Base-by-base conservation (phyloP, 2,113 vertebrate species). In the Jacana jacana region DNA sequence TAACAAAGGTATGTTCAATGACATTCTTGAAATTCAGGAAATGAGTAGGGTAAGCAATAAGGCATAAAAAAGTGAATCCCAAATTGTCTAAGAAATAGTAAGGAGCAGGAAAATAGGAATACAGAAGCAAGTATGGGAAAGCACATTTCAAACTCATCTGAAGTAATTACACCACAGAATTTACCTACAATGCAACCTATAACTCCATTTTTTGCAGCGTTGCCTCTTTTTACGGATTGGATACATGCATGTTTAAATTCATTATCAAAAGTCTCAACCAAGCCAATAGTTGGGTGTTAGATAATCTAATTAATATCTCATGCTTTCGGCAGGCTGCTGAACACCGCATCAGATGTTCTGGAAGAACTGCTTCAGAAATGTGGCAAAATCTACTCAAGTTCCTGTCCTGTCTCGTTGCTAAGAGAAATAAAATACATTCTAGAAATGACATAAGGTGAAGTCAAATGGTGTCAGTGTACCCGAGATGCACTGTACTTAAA, bases 121-220 rank as follows among this genome's bases (percentile, higher is more conserved):
- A 85, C 31, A 91, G 86, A 95, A 93, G 7, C 23, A 71, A 86
- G 57, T 63, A 65, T 54, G 72, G 57, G 61, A 92, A 96, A 95
- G 55, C 58, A 63, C 48, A 69, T 70, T 96, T 94, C 44, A 8
- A 84, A 93, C 48, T 75, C 73, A 69, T 83, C 69, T 93, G 72
- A 83, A 92, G 79, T 95, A 88, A 93, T 96, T 96, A 72, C 69
- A 76, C 80, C 60, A 96, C 75, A 96, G 88, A 97, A 93, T 79
- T 79, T 91, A 94, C 86, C 93, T 92, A 96, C 82, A 96, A 86
- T 84, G 63, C 44, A 92, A 71, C 63, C 65, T 87, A 61, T 85
- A 94, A 96, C 93, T 96, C 90, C 4, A 52, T 52, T 91, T 95
- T 95, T 81, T 86, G 90, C 90, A 91, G 72, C 14, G 69, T 61